These are phyloP conservation scores for Aelia acuminata DNA, from an alignment of 2,888 invertebrate genomes.

Conservation along the genomic window DNA sequence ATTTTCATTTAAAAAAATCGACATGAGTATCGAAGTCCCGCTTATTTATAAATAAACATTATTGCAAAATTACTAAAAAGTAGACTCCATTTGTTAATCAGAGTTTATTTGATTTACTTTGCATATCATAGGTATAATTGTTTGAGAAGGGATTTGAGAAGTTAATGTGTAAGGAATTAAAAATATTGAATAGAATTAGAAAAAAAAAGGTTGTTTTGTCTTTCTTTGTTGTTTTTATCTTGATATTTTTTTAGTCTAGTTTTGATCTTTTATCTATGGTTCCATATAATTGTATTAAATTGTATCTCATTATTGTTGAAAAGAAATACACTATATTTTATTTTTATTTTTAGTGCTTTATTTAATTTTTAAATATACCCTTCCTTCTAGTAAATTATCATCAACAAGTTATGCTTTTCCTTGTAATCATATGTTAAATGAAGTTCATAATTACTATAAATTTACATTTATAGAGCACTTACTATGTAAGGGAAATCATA, in stretches of 20 bases:
- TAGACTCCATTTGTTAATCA: background rate
- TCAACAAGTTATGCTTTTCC: background rate
- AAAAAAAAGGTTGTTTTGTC: conserved; percentile 10
- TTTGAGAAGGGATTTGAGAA: background rate
- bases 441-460: background rate
- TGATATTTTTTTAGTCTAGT: background rate
- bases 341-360: conserved; percentile 1
- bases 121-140: background rate
- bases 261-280: conserved; percentile 6
- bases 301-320: conserved; percentile 14
- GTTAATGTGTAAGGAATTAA: too few species aligned
- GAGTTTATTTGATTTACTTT: background rate
- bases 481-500: too few species aligned
- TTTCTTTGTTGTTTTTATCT: conserved; percentile 24
- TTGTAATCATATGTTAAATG: background rate
- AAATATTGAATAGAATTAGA: background rate
- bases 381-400: background rate
- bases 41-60: too few species aligned
- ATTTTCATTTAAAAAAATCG: too few species aligned
- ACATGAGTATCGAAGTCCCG: too few species aligned
- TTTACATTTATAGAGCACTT: too few species aligned
- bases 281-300: background rate
- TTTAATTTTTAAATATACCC: background rate
- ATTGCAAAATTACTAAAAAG: background rate
- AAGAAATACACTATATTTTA: conserved; percentile 45